Percentiles rank a stretch among this genome's conserved stretches.
These are phyloP conservation scores for Aurelia aurita complex sp. Pacific DNA, from an alignment of 30 jellyfish, hydroid and myxozoan species.

Conservation along the genomic window DNA sequence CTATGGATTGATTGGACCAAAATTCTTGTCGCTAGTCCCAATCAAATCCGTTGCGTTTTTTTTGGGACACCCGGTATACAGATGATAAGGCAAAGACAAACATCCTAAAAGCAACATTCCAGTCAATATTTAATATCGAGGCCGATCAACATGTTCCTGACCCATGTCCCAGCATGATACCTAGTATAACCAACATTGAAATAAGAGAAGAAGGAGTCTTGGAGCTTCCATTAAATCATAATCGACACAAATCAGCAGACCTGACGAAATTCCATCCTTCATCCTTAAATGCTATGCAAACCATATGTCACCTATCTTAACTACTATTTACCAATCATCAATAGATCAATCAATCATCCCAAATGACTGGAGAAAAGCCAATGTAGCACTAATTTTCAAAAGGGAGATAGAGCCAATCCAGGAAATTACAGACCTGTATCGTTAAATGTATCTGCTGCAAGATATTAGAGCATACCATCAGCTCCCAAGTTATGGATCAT, in stretches of 20 bases:
- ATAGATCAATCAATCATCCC: too few species aligned
- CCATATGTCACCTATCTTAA: neutral
- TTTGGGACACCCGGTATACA: neutral
- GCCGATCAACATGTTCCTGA: conserved; percentile 1
- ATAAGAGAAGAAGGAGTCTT: neutral
- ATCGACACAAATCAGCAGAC: neutral
- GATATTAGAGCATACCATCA: neutral
- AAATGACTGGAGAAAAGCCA: too few species aligned
- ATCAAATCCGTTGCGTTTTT: too few species aligned
- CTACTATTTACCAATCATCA: too few species aligned
- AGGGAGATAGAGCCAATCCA: too few species aligned
- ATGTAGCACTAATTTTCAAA: too few species aligned
- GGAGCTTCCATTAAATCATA: neutral
- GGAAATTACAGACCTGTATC: too few species aligned
- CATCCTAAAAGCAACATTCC: neutral
- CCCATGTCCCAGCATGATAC: neutral
- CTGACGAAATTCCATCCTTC: conserved; percentile 1
- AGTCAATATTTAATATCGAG: neutral
- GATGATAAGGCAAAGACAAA: neutral
- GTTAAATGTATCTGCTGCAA: neutral
- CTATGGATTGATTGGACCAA: too few species aligned
- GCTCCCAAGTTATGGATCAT: neutral
- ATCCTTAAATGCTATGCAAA: neutral
- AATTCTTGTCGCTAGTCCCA: too few species aligned
- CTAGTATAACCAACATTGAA: neutral